Conservation (phyloP, 92 coral and sea anemone genomes). For the Virgularia gustaviana region DNA sequence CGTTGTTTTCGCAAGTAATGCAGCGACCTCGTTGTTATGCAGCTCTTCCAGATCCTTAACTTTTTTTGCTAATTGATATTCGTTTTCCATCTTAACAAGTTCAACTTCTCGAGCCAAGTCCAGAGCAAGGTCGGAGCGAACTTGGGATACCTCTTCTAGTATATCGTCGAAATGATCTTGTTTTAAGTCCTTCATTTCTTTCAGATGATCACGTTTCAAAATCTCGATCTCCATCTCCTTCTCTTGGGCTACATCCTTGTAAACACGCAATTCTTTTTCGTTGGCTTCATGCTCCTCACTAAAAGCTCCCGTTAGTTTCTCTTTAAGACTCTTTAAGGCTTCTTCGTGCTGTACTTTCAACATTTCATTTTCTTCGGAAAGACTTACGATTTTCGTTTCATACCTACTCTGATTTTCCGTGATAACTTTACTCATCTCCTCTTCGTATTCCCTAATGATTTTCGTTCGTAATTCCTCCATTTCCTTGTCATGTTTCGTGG, state of each 20-base stretch:
- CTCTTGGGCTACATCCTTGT: conserved; percentile 12
- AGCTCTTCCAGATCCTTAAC: conserved; percentile 47
- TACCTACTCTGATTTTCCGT: conserved; percentile 85
- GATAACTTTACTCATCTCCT: conserved; percentile 69
- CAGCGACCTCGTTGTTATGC: conserved; percentile 36
- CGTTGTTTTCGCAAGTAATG: conserved; percentile 43
- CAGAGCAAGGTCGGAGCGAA: conserved; percentile 87
- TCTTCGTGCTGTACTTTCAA: conserved; percentile 72
- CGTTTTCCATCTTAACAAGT: conserved; percentile 63
- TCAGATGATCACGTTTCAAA: conserved; percentile 56
- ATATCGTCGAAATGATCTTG: conserved; percentile 71
- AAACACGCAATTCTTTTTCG: conserved; percentile 48
- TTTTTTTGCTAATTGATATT: conserved; percentile 46
- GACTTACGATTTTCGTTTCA: conserved; percentile 57
- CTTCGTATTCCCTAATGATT: conserved; percentile 60
- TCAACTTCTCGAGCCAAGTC: conserved; percentile 90
- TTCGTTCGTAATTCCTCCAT: conserved; percentile 43
- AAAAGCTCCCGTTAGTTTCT: conserved; percentile 57
- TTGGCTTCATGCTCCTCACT: conserved; percentile 60
- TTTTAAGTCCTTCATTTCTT: conserved; percentile 60
- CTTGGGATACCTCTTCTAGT: conserved; percentile 81
- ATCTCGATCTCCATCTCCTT: conserved; percentile 62
- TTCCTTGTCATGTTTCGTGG: conserved; percentile 63
- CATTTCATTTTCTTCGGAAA: conserved; percentile 70
- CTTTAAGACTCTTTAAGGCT: conserved; percentile 53